A percentile compares a stretch with the other conserved stretches of the same genome.
Conservation (phyloP, 2,113 vertebrate genomes). For the Tragulus kanchil region DNA sequence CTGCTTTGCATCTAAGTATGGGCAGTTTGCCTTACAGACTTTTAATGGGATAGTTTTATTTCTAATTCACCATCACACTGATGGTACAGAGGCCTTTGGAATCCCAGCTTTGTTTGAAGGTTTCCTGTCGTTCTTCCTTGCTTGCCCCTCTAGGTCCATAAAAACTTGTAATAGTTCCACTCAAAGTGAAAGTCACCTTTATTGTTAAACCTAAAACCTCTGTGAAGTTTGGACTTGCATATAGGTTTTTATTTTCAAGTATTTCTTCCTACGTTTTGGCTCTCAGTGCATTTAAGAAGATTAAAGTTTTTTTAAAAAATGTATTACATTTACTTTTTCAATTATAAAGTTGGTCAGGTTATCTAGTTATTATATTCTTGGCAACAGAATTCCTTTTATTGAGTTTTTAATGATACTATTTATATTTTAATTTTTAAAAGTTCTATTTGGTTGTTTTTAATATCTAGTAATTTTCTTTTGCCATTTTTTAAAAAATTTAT, state of each 20-base stretch:
- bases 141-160: background rate
- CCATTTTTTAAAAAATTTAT: too few species aligned
- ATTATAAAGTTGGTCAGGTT: background rate
- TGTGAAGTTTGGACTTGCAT: background rate
- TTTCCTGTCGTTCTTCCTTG: background rate
- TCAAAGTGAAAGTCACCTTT: background rate
- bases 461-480: background rate
- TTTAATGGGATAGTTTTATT: background rate
- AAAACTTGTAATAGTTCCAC: background rate
- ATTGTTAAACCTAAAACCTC: background rate
- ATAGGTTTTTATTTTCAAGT: background rate
- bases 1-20: background rate
- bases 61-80: background rate
- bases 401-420: background rate
- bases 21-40: background rate
- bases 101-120: background rate
- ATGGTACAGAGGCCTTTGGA: background rate
- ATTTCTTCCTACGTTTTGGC: background rate
- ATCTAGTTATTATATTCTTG: background rate
- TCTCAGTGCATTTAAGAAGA: background rate
- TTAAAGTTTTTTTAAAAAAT: background rate
- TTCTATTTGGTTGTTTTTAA: background rate
- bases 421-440: constrained; percentile 6
- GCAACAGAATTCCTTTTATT: background rate
- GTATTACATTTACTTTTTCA: background rate